phyloP scores from a whole-genome alignment of 2,888 invertebrate species.

The Spilosoma lubricipeda region DNA sequence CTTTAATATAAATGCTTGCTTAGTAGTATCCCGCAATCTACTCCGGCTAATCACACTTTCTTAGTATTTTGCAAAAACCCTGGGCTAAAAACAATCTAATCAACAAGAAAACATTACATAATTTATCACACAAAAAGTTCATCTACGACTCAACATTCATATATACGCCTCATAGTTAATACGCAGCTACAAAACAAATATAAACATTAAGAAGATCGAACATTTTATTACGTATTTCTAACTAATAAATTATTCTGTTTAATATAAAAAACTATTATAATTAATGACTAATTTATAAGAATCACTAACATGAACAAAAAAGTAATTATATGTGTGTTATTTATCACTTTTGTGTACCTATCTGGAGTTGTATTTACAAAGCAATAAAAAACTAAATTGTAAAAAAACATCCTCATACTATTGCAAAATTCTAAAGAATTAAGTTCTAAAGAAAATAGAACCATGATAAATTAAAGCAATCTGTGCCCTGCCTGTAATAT shows the following conservation, averaged over 20 bases:
- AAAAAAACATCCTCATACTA: too few species aligned
- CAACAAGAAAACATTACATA: background rate
- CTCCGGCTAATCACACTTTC: too few species aligned
- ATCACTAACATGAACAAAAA: background rate
- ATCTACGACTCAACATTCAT: background rate
- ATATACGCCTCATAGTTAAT: background rate
- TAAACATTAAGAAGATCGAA: background rate
- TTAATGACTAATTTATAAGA: background rate
- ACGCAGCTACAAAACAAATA: background rate
- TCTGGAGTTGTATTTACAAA: background rate
- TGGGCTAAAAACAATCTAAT: background rate
- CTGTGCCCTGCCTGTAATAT: too few species aligned
- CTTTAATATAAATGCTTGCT: too few species aligned
- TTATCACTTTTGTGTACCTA: background rate
- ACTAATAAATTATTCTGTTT: background rate
- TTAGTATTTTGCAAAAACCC: background rate
- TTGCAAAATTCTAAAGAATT: too few species aligned
- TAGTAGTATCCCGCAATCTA: too few species aligned
- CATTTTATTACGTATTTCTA: too few species aligned
- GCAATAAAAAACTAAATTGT: background rate
- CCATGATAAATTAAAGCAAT: too few species aligned
- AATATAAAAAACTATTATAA: background rate
- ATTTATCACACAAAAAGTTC: background rate
- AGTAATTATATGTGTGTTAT: background rate
- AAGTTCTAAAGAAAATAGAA: background rate